Evolutionary conservation across 2,888 invertebrate species (phyloP).

Genomic region (Pyrocoelia pectoralis): DNA sequence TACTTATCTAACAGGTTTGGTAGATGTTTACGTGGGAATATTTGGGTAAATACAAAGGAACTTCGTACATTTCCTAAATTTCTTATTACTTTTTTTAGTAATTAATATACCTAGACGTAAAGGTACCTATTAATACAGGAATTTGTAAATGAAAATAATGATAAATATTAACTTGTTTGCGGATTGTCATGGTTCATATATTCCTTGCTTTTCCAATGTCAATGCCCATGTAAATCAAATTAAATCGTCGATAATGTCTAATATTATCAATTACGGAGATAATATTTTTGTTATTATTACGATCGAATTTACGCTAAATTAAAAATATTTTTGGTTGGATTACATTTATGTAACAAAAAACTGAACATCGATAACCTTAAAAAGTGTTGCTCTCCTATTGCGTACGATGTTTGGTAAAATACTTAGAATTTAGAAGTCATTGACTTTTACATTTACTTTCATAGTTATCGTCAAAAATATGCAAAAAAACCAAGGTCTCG

Average conservation of each 20-base stretch:
- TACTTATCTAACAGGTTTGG: too few relatives aligned
- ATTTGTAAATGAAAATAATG: not conserved
- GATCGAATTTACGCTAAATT: slow-evolving; percentile 20
- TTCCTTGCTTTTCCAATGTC: slow-evolving; percentile 30
- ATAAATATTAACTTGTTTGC: slow-evolving; percentile 3
- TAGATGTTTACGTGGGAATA: too few relatives aligned
- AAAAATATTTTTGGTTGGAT: slow-evolving; percentile 21
- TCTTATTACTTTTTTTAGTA: too few relatives aligned
- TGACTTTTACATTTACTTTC: slow-evolving; percentile 34
- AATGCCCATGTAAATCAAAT: slow-evolving; percentile 33
- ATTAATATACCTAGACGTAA: too few relatives aligned
- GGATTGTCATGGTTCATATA: slow-evolving; percentile 28
- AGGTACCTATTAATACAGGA: too few relatives aligned
- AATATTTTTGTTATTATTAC: slow-evolving; percentile 15
- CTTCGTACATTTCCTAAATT: too few relatives aligned
- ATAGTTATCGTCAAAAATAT: slow-evolving; percentile 27
- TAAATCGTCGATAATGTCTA: slow-evolving; percentile 20
- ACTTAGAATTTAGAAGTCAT: slow-evolving; percentile 27
- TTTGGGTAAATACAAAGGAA: too few relatives aligned
- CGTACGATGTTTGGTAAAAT: slow-evolving; percentile 25
- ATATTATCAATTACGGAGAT: slow-evolving; percentile 15
- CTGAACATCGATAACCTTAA: slow-evolving; percentile 29
- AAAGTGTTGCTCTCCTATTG: slow-evolving; percentile 19
- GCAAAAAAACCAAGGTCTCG: slow-evolving; percentile 30
- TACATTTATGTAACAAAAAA: slow-evolving; percentile 23